These are phyloP conservation scores for Meliscaeva auricollis DNA, from an alignment of 2,888 invertebrate species.

Conservation along the genomic window DNA sequence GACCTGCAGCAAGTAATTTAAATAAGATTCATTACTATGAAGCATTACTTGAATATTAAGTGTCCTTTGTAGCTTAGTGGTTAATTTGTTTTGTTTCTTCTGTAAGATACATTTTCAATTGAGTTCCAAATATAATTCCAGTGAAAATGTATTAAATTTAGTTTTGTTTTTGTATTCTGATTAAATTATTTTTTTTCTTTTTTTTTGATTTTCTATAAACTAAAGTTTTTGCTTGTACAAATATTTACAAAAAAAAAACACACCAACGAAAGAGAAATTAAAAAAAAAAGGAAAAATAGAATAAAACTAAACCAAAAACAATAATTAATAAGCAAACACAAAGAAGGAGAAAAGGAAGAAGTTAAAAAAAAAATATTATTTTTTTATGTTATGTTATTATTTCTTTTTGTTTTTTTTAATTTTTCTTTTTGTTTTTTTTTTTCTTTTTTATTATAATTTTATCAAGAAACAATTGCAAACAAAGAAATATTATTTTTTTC, in stretches of 20 bases:
- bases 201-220: slow-evolving; percentile 57
- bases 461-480: slow-evolving; percentile 11
- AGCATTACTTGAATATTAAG: too few species aligned
- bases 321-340: slow-evolving; percentile 16
- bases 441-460: background rate
- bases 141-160: slow-evolving; percentile 34
- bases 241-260: slow-evolving; percentile 82
- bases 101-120: slow-evolving; percentile 41
- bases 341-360: slow-evolving; percentile 23
- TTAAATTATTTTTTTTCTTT: slow-evolving; percentile 50
- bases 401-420: background rate
- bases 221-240: slow-evolving; percentile 78
- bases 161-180: slow-evolving; percentile 27
- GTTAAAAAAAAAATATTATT: slow-evolving; percentile 7
- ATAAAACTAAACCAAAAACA: slow-evolving; percentile 47
- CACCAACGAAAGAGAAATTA: slow-evolving; percentile 76
- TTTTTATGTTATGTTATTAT: slow-evolving; percentile 5
- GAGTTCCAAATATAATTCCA: slow-evolving; percentile 60
- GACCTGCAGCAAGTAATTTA: slow-evolving; percentile 11
- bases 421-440: slow-evolving; percentile 1
- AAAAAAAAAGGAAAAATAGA: slow-evolving; percentile 49
- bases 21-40: too few species aligned
- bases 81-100: slow-evolving; percentile 15
- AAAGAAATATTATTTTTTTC: slow-evolving; percentile 22
- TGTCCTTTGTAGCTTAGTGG: slow-evolving; percentile 32